phyloP scores from a whole-genome alignment of 2,113 vertebrate genomes.

The human region DNA sequence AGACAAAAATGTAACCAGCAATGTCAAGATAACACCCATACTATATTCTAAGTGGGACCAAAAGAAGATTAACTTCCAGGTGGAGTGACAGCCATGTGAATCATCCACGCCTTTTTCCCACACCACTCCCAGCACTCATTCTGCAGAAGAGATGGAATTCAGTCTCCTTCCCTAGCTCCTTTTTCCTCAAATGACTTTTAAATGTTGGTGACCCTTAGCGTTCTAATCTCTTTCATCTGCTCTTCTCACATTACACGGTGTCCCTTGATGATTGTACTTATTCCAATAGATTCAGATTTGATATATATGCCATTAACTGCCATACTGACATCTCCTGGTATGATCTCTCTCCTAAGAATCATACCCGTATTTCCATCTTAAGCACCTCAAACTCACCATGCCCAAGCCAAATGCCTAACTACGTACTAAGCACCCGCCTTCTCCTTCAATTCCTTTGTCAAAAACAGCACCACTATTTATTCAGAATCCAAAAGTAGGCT shows the following conservation, averaged over 20 bases:
- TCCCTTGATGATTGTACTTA: neutral
- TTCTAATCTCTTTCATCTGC: neutral
- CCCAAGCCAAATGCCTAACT: neutral
- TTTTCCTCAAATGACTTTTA: neutral
- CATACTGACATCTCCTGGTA: neutral
- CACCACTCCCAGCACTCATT: neutral
- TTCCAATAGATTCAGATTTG: neutral
- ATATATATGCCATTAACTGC: neutral
- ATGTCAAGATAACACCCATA: neutral
- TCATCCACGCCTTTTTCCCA: neutral
- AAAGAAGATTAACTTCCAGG: neutral
- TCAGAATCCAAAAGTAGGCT: neutral
- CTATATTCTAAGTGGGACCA: neutral
- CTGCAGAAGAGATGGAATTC: neutral
- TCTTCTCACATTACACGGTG: neutral
- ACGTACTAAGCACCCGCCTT: no score
- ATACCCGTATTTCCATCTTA: neutral
- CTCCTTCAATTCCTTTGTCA: neutral
- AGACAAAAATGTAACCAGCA: constrained; percentile 8
- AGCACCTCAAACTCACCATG: neutral
- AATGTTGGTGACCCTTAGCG: neutral
- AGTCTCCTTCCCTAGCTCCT: neutral
- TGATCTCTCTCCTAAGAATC: neutral
- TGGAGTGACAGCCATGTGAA: neutral
- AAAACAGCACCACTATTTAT: neutral